Conservation (phyloP, 1,140 invertebrate genomes). For the Aphidius ervi region DNA sequence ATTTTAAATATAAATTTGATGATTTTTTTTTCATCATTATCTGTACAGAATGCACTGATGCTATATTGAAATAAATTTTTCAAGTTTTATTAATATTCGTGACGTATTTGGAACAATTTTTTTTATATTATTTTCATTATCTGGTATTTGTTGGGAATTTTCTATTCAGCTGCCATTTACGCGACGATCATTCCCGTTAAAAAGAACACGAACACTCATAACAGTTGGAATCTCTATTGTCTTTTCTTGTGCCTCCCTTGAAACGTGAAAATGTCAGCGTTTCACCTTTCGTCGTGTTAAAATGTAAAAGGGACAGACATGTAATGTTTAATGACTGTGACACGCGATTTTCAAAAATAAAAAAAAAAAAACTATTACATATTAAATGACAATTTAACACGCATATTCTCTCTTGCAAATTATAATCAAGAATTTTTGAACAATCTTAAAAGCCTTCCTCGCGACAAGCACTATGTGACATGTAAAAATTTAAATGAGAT, state of each 20-base stretch:
- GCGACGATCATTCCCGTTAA: conserved; percentile 12
- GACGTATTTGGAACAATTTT: neutral
- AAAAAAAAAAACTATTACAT: no score
- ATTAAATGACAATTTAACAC: no score
- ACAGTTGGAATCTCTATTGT: conserved; percentile 12
- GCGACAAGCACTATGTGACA: no score
- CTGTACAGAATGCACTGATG: no score
- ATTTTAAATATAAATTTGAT: no score
- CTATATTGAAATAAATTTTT: no score
- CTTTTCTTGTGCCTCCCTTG: neutral
- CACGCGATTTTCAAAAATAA: neutral
- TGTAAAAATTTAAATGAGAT: no score
- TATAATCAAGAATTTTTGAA: no score
- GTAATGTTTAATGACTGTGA: conserved; percentile 15
- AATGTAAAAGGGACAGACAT: no score
- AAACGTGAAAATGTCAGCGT: conserved; percentile 21
- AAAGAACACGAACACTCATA: conserved; percentile 3
- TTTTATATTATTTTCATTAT: neutral
- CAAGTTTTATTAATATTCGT: neutral
- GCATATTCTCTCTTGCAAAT: no score
- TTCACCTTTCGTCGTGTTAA: conserved; percentile 18
- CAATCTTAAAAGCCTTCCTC: no score
- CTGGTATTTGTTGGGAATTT: neutral
- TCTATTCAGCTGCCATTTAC: conserved; percentile 19
- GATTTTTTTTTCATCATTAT: no score